Percentiles rank a stretch among this genome's conserved stretches.
These are phyloP conservation scores for Ennomos erosarius DNA, from an alignment of 2,888 invertebrate genomes.

Conservation along the genomic window DNA sequence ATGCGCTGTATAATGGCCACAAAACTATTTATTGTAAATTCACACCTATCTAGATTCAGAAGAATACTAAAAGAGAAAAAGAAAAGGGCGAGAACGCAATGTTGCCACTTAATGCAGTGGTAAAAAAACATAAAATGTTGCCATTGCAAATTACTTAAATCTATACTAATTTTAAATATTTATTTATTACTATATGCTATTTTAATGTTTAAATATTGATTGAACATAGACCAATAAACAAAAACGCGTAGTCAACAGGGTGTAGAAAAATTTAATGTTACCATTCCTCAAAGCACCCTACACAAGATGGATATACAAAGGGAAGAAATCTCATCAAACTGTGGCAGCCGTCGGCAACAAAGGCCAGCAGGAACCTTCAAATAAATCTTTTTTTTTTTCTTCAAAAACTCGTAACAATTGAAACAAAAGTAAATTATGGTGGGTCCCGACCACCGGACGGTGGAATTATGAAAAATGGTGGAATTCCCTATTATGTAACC, in stretches of 20 bases:
- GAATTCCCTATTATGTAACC: conserved; percentile 35
- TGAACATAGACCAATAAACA: background rate
- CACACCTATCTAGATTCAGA: too few species aligned
- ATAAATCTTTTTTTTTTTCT: conserved; percentile 68
- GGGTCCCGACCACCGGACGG: conserved; percentile 51
- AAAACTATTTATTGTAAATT: too few species aligned
- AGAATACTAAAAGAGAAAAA: too few species aligned
- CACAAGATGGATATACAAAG: conserved; percentile 23
- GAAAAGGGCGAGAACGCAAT: too few species aligned
- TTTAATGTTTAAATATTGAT: too few species aligned
- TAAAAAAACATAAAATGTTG: too few species aligned
- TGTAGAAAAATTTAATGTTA: conserved; percentile 21
- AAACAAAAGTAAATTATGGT: conserved; percentile 81
- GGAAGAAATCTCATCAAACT: conserved; percentile 56
- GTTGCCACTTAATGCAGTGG: too few species aligned
- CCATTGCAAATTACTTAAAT: too few species aligned
- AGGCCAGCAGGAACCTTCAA: conserved; percentile 54
- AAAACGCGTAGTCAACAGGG: conserved; percentile 3
- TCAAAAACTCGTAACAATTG: conserved; percentile 75
- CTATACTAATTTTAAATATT: too few species aligned
- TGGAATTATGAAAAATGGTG: conserved; percentile 74
- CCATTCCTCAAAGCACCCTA: conserved; percentile 22
- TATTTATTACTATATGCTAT: too few species aligned
- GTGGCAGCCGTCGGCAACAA: conserved; percentile 52
- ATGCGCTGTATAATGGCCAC: too few species aligned